A percentile compares a stretch with the other conserved stretches of the same genome.
Evolutionary conservation across 2,888 invertebrate genomes (phyloP).

Genomic region (Strigamia maritima): DNA sequence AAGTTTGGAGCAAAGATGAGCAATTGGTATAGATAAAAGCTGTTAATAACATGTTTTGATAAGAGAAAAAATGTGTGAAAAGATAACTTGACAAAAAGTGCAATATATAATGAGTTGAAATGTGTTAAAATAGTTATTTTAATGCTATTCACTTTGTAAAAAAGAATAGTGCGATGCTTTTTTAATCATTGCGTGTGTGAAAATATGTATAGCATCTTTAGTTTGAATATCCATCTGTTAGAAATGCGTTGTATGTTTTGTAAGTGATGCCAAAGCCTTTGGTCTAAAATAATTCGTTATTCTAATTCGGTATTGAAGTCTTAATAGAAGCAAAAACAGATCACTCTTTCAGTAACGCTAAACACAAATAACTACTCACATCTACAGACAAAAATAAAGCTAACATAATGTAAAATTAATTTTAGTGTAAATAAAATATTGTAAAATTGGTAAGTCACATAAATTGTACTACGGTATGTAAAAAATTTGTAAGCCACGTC

Average conservation of each 20-base stretch:
- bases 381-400: background rate
- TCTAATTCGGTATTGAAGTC: background rate
- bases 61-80: background rate
- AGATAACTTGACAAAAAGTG: background rate
- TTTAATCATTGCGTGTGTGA: background rate
- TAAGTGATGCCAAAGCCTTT: constrained; percentile 25
- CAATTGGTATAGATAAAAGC: background rate
- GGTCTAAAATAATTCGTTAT: background rate
- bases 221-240: background rate
- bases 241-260: background rate
- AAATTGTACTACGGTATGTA: too few species aligned
- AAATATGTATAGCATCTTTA: background rate
- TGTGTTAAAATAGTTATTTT: background rate
- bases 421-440: too few species aligned
- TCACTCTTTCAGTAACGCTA: background rate
- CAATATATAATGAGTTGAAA: background rate
- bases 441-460: background rate
- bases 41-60: too few species aligned
- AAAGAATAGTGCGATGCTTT: background rate
- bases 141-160: background rate
- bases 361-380: background rate
- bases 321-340: background rate
- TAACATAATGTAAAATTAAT: too few species aligned
- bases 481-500: too few species aligned
- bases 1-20: background rate